phyloP scores from a whole-genome alignment of 1,140 invertebrate species.

The Calephelis virginiensis region DNA sequence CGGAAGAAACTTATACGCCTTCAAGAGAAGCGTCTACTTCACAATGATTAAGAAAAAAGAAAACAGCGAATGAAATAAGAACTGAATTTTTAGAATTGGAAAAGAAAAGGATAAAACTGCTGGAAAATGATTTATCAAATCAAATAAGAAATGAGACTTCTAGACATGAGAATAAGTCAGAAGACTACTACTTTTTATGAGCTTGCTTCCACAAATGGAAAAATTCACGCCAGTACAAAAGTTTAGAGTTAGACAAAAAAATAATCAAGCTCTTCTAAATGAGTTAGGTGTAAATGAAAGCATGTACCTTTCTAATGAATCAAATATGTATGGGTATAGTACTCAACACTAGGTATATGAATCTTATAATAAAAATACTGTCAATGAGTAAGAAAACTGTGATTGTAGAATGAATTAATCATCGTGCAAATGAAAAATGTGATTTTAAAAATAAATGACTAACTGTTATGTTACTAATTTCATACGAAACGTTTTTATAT shows the following conservation, averaged over 20 bases:
- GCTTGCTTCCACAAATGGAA: slow-evolving; percentile 35
- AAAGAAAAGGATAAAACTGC: slow-evolving; percentile 27
- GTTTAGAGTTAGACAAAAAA: slow-evolving; percentile 29
- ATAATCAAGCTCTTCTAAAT: slow-evolving; percentile 25
- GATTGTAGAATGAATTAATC: slow-evolving; percentile 15
- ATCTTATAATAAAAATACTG: slow-evolving; percentile 14
- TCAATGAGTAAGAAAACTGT: slow-evolving; percentile 14
- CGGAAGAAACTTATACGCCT: slow-evolving; percentile 13
- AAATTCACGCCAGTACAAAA: slow-evolving; percentile 29
- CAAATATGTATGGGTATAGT: not conserved
- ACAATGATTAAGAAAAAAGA: slow-evolving; percentile 21
- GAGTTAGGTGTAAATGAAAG: slow-evolving; percentile 12
- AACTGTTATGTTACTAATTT: slow-evolving; percentile 14
- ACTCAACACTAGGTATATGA: slow-evolving; percentile 15
- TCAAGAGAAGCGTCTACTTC: slow-evolving; percentile 21
- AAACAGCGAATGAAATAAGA: slow-evolving; percentile 31
- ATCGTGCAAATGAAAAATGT: slow-evolving; percentile 6
- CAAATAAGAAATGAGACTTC: slow-evolving; percentile 24
- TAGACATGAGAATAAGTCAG: slow-evolving; percentile 28
- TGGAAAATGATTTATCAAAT: slow-evolving; percentile 27
- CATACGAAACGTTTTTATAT: slow-evolving; percentile 8
- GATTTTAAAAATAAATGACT: slow-evolving; percentile 13
- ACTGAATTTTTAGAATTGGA: slow-evolving; percentile 34
- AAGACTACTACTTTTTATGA: slow-evolving; percentile 31
- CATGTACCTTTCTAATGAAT: slow-evolving; percentile 8